Evolutionary conservation across 2,888 invertebrate species (phyloP), one percentile per base, ranked within the genome.

Genomic region (Calliscelio sp.): DNA sequence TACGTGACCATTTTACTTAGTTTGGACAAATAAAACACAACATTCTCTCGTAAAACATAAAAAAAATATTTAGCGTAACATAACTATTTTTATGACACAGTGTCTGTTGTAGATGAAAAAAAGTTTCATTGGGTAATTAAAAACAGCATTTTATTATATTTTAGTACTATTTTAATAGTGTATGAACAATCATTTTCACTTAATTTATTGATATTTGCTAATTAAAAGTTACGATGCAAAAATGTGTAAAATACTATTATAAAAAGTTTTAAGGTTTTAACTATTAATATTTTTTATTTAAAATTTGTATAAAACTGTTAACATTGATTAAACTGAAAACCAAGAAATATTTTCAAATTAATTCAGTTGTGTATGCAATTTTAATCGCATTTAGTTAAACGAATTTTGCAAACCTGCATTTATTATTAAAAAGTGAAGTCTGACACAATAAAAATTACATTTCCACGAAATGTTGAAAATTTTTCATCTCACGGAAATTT

Each of bases 1-100:
- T 32, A 32, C 32, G 41, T 61, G 61, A 61, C 61, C 32, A 46
- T 63, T 63, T 63, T 63, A 63, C 22, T 16, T 63, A 63, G 1
- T 14, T 63, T 18, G 18, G 18, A 46, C 46, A 46, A 63, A 63
- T 61, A 61, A 63, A 63, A 46, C 18, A 63, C 0, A 46, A 25
- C 63, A 63, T 14, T 1, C 1, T 25, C 44, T 28, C 20, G 16
- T 51, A 25, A 51, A 51, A 51, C 25, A 32, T 32, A 55, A 55
- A 32, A 55, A 1, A 55, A 32, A 18, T 32, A 55, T 55, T 32
- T 28, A 55, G 16, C 10, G 18, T 32, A 16, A 25, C 11, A 25
- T 51, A 25, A 25, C 10, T 32, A 32, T 55, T 55, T 32, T 55
- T 32, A 55, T 32, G 5, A 18, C 18, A 20, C 22, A 11, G 16